These are phyloP conservation scores for Clostera curtula DNA, from an alignment of 2,888 invertebrate genomes.

Conservation along the genomic window DNA sequence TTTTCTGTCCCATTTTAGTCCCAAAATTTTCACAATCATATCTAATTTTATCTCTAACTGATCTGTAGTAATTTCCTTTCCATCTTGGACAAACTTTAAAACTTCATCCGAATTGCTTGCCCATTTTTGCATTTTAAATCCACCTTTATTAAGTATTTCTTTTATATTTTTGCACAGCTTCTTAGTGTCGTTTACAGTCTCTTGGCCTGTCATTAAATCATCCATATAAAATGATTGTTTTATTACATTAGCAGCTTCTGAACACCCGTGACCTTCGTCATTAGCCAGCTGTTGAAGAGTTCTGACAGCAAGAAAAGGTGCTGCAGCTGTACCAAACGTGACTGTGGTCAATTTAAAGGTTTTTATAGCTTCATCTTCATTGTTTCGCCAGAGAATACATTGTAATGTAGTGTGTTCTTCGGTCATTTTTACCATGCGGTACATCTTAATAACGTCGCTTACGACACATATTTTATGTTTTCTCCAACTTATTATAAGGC, in stretches of 20 bases:
- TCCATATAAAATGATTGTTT: conserved; percentile 1
- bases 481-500: too few species aligned
- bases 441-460: too few species aligned
- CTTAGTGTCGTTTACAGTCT: too few species aligned
- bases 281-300: conserved; percentile 8
- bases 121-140: too few species aligned
- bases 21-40: conserved; percentile 5
- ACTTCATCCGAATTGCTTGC: too few species aligned
- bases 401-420: conserved; percentile 8
- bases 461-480: too few species aligned
- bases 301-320: conserved; percentile 8
- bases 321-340: conserved; percentile 8
- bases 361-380: conserved; percentile 4
- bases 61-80: conserved; percentile 6
- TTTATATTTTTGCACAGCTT: too few species aligned
- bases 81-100: conserved; percentile 12
- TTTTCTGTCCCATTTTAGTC: conserved; percentile 1
- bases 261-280: conserved; percentile 6
- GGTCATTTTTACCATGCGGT: conserved; percentile 16
- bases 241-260: neutral
- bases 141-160: too few species aligned
- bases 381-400: conserved; percentile 5
- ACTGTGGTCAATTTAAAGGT: conserved; percentile 8
- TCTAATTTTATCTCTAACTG: conserved; percentile 5
- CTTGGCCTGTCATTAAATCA: conserved; percentile 8